A percentile compares a stretch with the other conserved stretches of the same genome.
Conservation (phyloP, 2,888 invertebrate genomes). For the Tineola bisselliella region DNA sequence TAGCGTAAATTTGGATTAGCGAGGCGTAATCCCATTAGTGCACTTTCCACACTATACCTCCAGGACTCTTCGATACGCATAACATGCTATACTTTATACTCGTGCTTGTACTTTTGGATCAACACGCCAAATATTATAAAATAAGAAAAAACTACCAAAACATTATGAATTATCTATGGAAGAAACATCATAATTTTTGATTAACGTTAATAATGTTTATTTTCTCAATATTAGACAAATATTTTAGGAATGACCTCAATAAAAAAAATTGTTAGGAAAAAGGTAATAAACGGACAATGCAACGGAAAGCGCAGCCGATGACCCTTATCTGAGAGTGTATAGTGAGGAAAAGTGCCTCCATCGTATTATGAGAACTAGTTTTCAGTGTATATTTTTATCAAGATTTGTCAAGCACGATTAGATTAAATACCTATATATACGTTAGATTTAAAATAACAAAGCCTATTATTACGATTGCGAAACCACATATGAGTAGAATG, state of each 20-base stretch:
- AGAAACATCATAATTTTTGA: too few relatives aligned
- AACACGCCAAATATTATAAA: too few relatives aligned
- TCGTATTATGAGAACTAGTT: neutral
- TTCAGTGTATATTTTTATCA: neutral
- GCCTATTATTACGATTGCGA: neutral
- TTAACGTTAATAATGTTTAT: too few relatives aligned
- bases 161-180: too few relatives aligned
- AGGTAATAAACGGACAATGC: neutral
- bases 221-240: too few relatives aligned
- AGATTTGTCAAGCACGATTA: neutral
- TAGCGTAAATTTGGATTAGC: neutral
- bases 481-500: neutral
- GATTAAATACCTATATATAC: neutral
- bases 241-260: neutral
- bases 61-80: too few relatives aligned
- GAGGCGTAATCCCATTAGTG: neutral
- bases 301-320: slow-evolving; percentile 4
- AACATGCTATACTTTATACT: too few relatives aligned
- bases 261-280: neutral
- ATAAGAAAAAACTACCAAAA: too few relatives aligned
- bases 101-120: too few relatives aligned
- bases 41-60: neutral
- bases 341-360: neutral
- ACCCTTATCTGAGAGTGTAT: neutral
- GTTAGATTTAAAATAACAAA: neutral